Evolutionary conservation across 2,797 vertebrate genomes (phyloP).

Genomic region (Phyllotis vaccarum): DNA sequence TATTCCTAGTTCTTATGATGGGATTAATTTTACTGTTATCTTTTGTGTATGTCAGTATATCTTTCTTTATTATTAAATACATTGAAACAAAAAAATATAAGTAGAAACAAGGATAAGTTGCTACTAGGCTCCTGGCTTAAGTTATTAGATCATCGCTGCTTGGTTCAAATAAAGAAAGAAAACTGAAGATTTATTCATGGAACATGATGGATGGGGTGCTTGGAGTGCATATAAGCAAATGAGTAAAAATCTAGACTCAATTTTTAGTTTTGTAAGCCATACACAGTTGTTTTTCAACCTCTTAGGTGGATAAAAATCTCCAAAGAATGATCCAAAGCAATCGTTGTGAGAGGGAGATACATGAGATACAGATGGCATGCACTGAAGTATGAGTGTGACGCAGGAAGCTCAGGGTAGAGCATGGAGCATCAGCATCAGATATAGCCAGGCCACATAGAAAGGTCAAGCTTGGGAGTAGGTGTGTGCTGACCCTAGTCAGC

Average conservation of each 20-base stretch:
- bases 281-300: neutral
- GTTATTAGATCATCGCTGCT: neutral
- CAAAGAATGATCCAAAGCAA: neutral
- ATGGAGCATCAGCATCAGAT: neutral
- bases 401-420: neutral
- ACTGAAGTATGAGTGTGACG: neutral
- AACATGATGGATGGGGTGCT: neutral
- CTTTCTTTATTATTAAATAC: neutral
- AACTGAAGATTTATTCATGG: neutral
- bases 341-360: neutral
- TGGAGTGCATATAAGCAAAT: neutral
- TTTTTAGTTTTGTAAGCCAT: neutral
- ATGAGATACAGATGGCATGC: neutral
- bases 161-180: neutral
- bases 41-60: neutral
- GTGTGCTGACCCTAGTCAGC: neutral
- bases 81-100: neutral
- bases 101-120: constrained; percentile 4
- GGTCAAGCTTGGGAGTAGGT: neutral
- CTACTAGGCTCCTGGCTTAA: neutral
- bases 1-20: neutral
- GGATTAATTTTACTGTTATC: neutral
- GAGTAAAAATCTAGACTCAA: neutral
- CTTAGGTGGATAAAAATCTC: neutral
- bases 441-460: neutral